Evolutionary conservation across 2,888 invertebrate species (phyloP), one percentile per base, ranked within the genome.

Genomic region (Meteorus cinctellus): DNA sequence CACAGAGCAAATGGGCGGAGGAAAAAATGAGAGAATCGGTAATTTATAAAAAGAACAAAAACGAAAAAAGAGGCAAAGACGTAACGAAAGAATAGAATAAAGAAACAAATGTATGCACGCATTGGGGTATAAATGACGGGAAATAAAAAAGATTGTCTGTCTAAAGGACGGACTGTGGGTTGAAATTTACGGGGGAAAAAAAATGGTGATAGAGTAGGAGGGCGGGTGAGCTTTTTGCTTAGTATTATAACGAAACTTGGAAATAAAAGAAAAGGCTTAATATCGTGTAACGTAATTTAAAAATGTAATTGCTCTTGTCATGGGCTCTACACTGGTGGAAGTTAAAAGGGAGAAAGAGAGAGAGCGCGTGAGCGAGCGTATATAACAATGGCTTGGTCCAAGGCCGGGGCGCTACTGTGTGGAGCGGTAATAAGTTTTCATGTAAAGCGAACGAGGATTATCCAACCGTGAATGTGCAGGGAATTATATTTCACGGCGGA

Each of bases 301-400:
- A 88, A 88, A 87, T 87, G 87, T 88, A 88, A 88, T 88, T 88
- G 88, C 87, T 88, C 87, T 87, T 87, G 88, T 88, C 88, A 85
- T 84, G 84, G 75, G 84, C 55, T 55, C 55, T 85, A 85, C 82
- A 83, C 84, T 84, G 78, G 82, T 81, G 80, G 81, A 55, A 19
- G 55, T 55, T 55, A 19, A 48, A 48, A 48, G 48, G 14, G 48
- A 55, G 59, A 65, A 68, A 73, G 72, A 67, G 71, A 68, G 66
- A 77, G 74, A 73, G 79, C 69, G 75, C 80, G 80, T 80, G 81
- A 66, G 75, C 59, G 67, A 55, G 55, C 55, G 24, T 55, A 55
- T 66, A 75, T 75, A 75, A 75, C 75, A 75, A 75, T 75, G 62
- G 75, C 55, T 41, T 63, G 62, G 62, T 55, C 45, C 48, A 70